Conservation (phyloP, 2,797 vertebrate genomes). For the Enteromius unitaeniatus region DNA sequence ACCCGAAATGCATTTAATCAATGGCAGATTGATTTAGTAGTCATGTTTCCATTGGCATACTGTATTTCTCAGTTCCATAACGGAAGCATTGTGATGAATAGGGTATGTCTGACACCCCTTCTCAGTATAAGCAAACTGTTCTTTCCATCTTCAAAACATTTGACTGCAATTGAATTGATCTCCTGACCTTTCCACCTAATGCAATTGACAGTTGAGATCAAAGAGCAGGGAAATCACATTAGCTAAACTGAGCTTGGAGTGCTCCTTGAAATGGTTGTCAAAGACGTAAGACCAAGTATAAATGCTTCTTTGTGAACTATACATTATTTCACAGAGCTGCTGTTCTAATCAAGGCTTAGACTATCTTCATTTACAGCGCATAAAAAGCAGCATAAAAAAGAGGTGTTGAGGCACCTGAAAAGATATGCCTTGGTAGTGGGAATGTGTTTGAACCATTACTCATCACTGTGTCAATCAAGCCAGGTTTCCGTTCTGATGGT, state of each 20-base stretch:
- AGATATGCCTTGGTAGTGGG: not conserved
- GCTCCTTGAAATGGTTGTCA: conserved; percentile 54
- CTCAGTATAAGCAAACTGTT: conserved; percentile 43
- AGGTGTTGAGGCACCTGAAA: not conserved
- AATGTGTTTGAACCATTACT: conserved; percentile 10
- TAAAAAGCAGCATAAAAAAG: not conserved
- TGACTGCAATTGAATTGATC: conserved; percentile 60
- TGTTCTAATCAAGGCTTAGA: conserved; percentile 14
- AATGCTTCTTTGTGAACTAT: conserved; percentile 41
- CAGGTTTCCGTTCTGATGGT: conserved; percentile 52
- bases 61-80: conserved; percentile 7
- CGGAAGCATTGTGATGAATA: conserved; percentile 10
- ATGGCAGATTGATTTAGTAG: not conserved
- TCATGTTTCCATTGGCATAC: not conserved
- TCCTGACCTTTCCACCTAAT: conserved; percentile 68
- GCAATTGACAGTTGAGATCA: conserved; percentile 63
- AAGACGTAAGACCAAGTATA: not conserved
- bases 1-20: not conserved
- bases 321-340: conserved; percentile 37
- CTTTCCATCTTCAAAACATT: conserved; percentile 55
- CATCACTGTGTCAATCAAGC: conserved; percentile 18
- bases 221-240: conserved; percentile 62
- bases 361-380: not conserved
- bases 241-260: conserved; percentile 46
- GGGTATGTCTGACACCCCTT: conserved; percentile 44